A percentile compares a stretch with the other conserved stretches of the same genome.
Evolutionary conservation across 30 jellyfish, hydroid and myxozoan species (phyloP).

Genomic region (Hydractinia echinata): DNA sequence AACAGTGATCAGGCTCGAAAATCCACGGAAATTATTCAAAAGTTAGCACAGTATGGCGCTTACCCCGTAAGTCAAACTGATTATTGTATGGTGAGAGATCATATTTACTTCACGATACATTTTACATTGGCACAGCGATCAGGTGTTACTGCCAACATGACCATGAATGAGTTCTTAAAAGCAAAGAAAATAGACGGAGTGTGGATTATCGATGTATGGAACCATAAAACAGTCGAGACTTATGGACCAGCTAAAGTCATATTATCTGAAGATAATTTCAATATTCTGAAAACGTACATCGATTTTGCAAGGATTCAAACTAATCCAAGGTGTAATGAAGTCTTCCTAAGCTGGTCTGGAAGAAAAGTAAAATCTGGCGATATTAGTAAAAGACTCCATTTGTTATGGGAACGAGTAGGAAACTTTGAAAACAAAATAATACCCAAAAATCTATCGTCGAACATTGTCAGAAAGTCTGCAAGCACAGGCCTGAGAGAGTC

Average conservation of each 20-base stretch:
- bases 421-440: slow-evolving; percentile 4
- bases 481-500: slow-evolving; percentile 5
- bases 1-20: too few relatives aligned
- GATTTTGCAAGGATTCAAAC: slow-evolving; percentile 2
- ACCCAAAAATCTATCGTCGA: slow-evolving; percentile 12
- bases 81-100: not conserved
- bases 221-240: slow-evolving; percentile 16
- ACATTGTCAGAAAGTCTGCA: slow-evolving; percentile 13
- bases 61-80: not conserved
- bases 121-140: slow-evolving; percentile 1
- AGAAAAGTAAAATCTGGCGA: not conserved
- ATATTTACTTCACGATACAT: not conserved
- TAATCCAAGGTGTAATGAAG: slow-evolving; percentile 7
- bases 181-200: not conserved
- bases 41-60: not conserved
- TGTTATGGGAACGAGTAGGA: slow-evolving; percentile 12
- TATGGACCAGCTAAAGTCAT: slow-evolving; percentile 12
- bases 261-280: not conserved
- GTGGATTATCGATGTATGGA: slow-evolving; percentile 2
- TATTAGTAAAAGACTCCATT: slow-evolving; percentile 4
- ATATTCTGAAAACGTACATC: not conserved
- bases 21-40: too few relatives aligned
- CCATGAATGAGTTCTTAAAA: not conserved
- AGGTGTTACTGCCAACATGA: slow-evolving; percentile 16
- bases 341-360: slow-evolving; percentile 16